Evolutionary conservation across 2,113 vertebrate species (phyloP), one percentile per base, ranked within the genome.

Genomic region (Neogale vison): DNA sequence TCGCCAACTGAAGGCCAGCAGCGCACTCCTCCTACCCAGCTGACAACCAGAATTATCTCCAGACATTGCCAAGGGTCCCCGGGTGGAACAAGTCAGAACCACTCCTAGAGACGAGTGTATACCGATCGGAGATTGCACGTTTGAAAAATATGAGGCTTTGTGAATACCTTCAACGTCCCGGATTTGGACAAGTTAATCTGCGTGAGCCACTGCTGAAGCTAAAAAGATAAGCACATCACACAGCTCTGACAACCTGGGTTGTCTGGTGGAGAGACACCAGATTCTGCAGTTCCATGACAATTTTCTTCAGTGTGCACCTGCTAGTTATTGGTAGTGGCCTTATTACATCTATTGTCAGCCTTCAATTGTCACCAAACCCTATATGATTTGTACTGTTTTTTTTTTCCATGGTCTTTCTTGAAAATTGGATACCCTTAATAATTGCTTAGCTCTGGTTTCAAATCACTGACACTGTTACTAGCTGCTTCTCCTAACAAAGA

Each of bases 401-500:
- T 50, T 50, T 89, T 24, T 50, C 79, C 45, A 74, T 15, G 24
- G 57, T 71, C 52, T 31, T 71, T n/a, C 29, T 95, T 72, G 61
- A 81, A 34, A 82, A 17, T 6, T 52, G 10, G 8, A 92, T 61
- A 3, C 63, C 59, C 36, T 95, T 39, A 55, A 74, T 42, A 69
- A 77, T 6, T 79, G 15, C 3, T 81, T 50, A 84, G 26, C 39
- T 61, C 36, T 85, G 39, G 1, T 83, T 55, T 6, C 7, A 7
- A 65, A 81, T 63, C 63, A 36, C 74, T 95, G 65, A 12, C 0
- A 42, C 47, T 50, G 77, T 81, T 17, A 39, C 15, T 36, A 63
- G 57, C 34, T 88, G 76, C 18, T 42, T 92, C 89, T 92, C 77
- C 90, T 97, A 94, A 61, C 29, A 82, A 95, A 92, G 71, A 95